These are phyloP conservation scores for Microctonus hyperodae DNA, from an alignment of 2,888 invertebrate species.

Conservation along the genomic window DNA sequence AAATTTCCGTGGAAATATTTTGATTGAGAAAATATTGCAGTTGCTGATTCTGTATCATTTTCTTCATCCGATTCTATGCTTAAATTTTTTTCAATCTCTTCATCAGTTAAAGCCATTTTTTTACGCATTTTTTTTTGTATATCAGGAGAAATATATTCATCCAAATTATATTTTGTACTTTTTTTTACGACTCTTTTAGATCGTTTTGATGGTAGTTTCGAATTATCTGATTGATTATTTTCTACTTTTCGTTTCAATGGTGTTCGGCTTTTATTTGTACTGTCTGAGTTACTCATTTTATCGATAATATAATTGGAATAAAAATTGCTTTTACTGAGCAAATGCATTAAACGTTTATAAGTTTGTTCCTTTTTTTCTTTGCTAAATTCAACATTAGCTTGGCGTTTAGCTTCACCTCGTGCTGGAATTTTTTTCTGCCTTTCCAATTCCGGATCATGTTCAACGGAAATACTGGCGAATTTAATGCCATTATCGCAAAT, in stretches of 20 bases:
- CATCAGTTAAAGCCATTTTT: slow-evolving; percentile 42
- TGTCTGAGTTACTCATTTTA: slow-evolving; percentile 40
- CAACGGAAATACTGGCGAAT: background rate
- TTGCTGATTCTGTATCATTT: background rate
- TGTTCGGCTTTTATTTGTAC: background rate
- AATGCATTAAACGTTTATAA: slow-evolving; percentile 55
- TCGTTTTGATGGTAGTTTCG: slow-evolving; percentile 31
- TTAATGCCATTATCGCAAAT: background rate
- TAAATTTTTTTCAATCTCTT: slow-evolving; percentile 45
- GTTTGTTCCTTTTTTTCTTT: slow-evolving; percentile 48
- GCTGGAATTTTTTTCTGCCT: background rate
- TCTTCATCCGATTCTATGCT: slow-evolving; percentile 33
- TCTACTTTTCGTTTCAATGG: background rate
- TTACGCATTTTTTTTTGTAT: slow-evolving; percentile 34
- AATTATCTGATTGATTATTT: slow-evolving; percentile 27
- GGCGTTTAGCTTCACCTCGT: slow-evolving; percentile 42
- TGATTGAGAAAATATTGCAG: slow-evolving; percentile 27
- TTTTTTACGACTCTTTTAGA: slow-evolving; percentile 8
- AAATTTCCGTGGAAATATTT: slow-evolving; percentile 63
- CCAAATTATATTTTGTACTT: background rate
- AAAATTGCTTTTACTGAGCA: slow-evolving; percentile 52
- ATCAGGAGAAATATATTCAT: slow-evolving; percentile 24
- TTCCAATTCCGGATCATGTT: background rate
- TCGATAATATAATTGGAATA: slow-evolving; percentile 46
- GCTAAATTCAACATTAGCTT: slow-evolving; percentile 44